These are phyloP conservation scores for Paracyclopina nana DNA, from an alignment of 1,140 invertebrate genomes.

Conservation along the genomic window DNA sequence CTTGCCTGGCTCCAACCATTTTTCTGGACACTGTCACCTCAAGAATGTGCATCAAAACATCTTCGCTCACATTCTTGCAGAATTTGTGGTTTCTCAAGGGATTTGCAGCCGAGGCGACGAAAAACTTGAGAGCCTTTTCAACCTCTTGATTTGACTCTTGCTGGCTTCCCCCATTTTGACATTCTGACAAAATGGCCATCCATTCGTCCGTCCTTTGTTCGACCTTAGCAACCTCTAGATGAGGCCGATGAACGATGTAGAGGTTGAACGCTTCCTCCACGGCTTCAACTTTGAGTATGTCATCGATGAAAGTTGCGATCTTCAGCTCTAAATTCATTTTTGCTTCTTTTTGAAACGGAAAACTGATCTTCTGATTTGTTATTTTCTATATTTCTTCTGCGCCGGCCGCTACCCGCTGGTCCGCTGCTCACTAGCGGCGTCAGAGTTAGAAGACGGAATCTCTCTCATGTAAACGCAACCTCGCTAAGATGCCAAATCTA, in stretches of 20 bases:
- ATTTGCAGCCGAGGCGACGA: not conserved
- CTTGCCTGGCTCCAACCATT: constrained; percentile 23
- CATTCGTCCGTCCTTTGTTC: not conserved
- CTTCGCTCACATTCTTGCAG: not conserved
- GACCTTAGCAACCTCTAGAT: not conserved
- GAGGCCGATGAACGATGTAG: not conserved
- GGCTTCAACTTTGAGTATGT: not conserved
- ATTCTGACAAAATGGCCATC: not conserved
- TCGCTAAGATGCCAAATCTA: too few species aligned
- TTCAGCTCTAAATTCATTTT: too few species aligned
- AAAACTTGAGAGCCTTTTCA: not conserved
- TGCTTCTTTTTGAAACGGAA: too few species aligned
- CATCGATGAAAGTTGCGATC: too few species aligned
- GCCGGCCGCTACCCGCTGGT: too few species aligned
- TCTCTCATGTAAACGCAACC: too few species aligned
- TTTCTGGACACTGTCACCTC: not conserved
- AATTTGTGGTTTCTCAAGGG: too few species aligned
- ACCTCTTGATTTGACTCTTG: not conserved
- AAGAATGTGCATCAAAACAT: not conserved
- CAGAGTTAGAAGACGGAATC: too few species aligned
- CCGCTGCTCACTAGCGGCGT: too few species aligned
- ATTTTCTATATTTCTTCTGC: too few species aligned
- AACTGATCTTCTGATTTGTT: too few species aligned
- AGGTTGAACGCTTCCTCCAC: not conserved
- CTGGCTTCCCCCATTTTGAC: not conserved